These are phyloP conservation scores for Panzeria rudis DNA, from an alignment of 2,888 invertebrate species.

Conservation along the genomic window DNA sequence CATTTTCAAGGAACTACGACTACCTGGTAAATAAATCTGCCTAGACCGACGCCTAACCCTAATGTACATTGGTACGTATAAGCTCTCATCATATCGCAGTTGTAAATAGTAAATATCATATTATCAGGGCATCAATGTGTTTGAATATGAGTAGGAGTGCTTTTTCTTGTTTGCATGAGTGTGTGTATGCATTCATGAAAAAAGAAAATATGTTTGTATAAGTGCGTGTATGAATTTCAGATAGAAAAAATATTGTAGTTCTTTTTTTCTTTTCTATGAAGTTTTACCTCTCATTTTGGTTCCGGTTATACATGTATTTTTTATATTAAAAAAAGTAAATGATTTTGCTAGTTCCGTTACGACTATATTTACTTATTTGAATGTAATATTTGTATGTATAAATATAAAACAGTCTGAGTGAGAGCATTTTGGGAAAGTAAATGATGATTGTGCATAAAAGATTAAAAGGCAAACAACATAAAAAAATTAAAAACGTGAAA, in stretches of 20 bases:
- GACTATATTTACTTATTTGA: slow-evolving; percentile 15
- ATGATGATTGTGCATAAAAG: slow-evolving; percentile 11
- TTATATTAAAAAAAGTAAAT: neutral
- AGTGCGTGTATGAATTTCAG: neutral
- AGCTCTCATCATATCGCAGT: slow-evolving; percentile 11
- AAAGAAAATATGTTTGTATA: neutral
- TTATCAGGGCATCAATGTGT: slow-evolving; percentile 26
- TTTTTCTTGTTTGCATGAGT: neutral
- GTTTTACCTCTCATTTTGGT: neutral
- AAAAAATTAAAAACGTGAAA: slow-evolving; percentile 32
- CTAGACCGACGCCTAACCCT: too few relatives aligned
- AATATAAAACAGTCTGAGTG: neutral
- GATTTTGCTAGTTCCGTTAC: slow-evolving; percentile 26
- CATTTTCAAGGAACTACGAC: too few relatives aligned
- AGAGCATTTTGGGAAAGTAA: neutral
- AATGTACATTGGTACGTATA: neutral
- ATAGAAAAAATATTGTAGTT: slow-evolving; percentile 17
- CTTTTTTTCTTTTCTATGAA: slow-evolving; percentile 8
- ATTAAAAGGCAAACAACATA: slow-evolving; percentile 29
- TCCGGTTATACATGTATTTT: neutral
- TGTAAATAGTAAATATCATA: slow-evolving; percentile 34
- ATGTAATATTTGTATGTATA: slow-evolving; percentile 23
- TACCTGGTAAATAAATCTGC: too few relatives aligned
- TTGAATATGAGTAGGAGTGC: neutral
- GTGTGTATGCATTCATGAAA: slow-evolving; percentile 3